Evolutionary conservation across 2,888 invertebrate genomes (phyloP), one percentile per base, ranked within the genome.

Genomic region (Brachycybe producta): DNA sequence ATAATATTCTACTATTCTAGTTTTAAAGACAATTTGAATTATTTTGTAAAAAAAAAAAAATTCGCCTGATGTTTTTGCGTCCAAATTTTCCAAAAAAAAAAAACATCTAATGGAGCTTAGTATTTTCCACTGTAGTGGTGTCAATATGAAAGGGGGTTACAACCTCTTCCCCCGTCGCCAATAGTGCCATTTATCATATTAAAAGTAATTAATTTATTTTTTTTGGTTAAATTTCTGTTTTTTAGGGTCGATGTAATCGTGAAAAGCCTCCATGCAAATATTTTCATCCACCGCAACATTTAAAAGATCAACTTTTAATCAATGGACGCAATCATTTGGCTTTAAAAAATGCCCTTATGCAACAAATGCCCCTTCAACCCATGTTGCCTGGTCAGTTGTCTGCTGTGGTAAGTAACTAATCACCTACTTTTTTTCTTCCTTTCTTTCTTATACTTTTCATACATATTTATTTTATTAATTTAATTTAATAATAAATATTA

Each of bases 191-290:
- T n/a, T n/a, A n/a, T n/a, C n/a, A n/a, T n/a, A n/a, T n/a, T n/a
- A n/a, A n/a, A n/a, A n/a, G 8, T 11, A 13, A 38, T 38, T 38
- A 30, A 30, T 30, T 8, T 30, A 11, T 7, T 38, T 38, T 38
- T 28, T 41, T 30, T 32, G 13, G 36, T 47, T 50, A 52, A 56
- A 53, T 57, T 56, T 54, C 57, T 56, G 56, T 60, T 59, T 76
- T 75, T 7, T 79, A 98, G 98, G 97, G 97, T 69, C 92, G 97
- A 75, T 98, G 98, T 80, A 97, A 97, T 72, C 82, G 98, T 66
- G 97, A 98, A 75, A 97, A 98, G 71, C 98, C 98, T 59, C 97
- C 97, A 65, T 98, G 98, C 86, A 98, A 99, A 79, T 99, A 98
- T 76, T 94, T 98, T 75, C 98, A 99, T 75, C 98, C 98, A 62